Evolutionary conservation across 2,113 vertebrate genomes (phyloP), one percentile per base, ranked within the genome.

Genomic region (Pantherophis guttatus): DNA sequence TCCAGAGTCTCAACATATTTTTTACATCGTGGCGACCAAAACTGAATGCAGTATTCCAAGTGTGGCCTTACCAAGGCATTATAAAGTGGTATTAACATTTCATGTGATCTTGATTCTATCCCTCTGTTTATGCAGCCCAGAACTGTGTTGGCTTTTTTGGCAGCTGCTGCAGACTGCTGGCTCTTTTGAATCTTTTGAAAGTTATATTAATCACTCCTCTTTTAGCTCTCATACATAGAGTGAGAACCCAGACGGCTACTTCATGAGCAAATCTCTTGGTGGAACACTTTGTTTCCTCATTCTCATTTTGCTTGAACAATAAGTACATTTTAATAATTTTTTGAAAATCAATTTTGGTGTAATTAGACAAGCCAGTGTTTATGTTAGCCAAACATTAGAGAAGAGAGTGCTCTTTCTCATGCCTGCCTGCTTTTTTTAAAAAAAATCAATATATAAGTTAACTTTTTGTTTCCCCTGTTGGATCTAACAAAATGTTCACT

Each of bases 401-500:
- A 87, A 54, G 50, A 59, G 26, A 86, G 58, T 65, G 33, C 17
- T 53, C 48, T 52, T 62, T 90, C 59, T 58, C 15, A 86, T 29
- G 81, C 39, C 81, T 26, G 54, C 62, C 81, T 6, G 3, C n/a
- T 44, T 50, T 44, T n/a, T 58, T 54, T 50, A n/a, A 86, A 11
- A 65, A 65, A 62, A 65, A 70, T 44, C 33, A 81, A 93, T 91
- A 2, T 11, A 88, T n/a, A 95, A 53, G 17, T 86, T 91, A 95
- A 95, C 57, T 93, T 95, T 95, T 89, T 93, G 89, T 94, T 96
- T 89, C 97, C 95, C 95, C 90, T 96, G 93, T 94, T 94, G 55
- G 94, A 92, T 97, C 91, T 96, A 96, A 87, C 89, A 92, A 91
- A 90, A 94, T 26, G 90, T 96, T 95, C 93, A 96, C 96, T 96